Base-by-base conservation (phyloP, 2,797 vertebrate genomes). In the Liparis tanakae region DNA sequence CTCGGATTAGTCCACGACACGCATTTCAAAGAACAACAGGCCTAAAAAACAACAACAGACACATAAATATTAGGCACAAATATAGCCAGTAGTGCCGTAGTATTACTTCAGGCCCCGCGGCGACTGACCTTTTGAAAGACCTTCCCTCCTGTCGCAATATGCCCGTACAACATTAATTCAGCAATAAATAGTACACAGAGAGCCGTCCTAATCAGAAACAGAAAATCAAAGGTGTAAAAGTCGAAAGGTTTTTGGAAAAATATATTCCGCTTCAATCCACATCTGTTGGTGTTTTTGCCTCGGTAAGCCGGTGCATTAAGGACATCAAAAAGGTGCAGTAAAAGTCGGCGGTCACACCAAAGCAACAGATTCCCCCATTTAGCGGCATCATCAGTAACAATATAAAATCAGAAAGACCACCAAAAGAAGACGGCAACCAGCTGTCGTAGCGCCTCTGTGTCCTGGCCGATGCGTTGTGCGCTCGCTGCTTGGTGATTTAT, bases 381-480 rank as follows among this genome's bases (percentile, higher is more conserved):
- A 51, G 18, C 10, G 5, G n/a, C 48, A 51, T 51, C n/a, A 6
- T 22, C 48, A 22, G n/a, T 22, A 51, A 51, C 48, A 51, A 51
- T 22, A n/a, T 12, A 5, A 20, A 51, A 51, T 20, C n/a, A 22
- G n/a, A n/a, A 20, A 50, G 48, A 20, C 48, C 48, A 50, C 48
- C 48, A 50, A n/a, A 34, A 56, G 9, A 56, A 20, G 51, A 53
- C 14, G 13, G 14, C 51, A 14, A 55, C 44, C 55, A 48, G 39
- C 74, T 67, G 50, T 9, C 55, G 51, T 33, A 37, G 41, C 30
- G 33, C 61, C 72, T 37, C 12, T 39, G 44, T 36, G 67, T 25
- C 10, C 39, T 63, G n/a, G 14, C 30, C 13, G 51, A 20, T 36
- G 48, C n/a, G 50, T 36, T 17, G 13, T 62, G 22, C 3, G 1